These are phyloP conservation scores for Solenopsis fugax DNA, from an alignment of 1,140 invertebrate species.

Conservation along the genomic window DNA sequence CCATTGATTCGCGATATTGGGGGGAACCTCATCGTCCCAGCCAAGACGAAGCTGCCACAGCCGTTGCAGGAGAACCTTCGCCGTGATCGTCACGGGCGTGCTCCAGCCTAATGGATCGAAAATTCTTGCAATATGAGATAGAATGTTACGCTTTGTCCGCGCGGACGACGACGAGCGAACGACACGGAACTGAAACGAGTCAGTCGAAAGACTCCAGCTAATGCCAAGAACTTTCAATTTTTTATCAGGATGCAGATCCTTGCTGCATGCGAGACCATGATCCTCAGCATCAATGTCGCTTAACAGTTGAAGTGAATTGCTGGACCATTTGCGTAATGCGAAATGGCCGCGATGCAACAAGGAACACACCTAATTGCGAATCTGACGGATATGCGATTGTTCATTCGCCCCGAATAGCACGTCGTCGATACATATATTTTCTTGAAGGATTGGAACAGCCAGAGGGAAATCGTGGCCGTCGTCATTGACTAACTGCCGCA, in stretches of 20 bases:
- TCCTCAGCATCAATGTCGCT: neutral
- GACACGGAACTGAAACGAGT: neutral
- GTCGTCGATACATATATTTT: neutral
- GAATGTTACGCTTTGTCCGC: neutral
- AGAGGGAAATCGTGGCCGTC: neutral
- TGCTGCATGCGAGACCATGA: neutral
- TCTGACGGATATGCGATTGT: neutral
- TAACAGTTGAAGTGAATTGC: neutral
- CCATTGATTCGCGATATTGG: neutral
- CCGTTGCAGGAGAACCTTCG: neutral
- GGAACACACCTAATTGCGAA: neutral
- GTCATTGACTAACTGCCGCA: neutral
- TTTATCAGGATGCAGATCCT: neutral
- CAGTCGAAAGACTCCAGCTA: neutral
- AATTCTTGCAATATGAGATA: neutral
- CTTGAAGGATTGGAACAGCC: neutral
- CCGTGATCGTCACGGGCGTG: accelerated
- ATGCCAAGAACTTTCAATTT: neutral
- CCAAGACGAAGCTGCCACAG: neutral
- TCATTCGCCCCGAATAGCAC: neutral
- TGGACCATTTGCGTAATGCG: neutral
- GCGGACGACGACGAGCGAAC: accelerated
- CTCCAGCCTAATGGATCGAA: neutral
- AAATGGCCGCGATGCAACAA: neutral
- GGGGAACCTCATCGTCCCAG: neutral